Evolutionary conservation across 2,797 vertebrate species (phyloP).

Genomic region (Euphonia xanthogaster): DNA sequence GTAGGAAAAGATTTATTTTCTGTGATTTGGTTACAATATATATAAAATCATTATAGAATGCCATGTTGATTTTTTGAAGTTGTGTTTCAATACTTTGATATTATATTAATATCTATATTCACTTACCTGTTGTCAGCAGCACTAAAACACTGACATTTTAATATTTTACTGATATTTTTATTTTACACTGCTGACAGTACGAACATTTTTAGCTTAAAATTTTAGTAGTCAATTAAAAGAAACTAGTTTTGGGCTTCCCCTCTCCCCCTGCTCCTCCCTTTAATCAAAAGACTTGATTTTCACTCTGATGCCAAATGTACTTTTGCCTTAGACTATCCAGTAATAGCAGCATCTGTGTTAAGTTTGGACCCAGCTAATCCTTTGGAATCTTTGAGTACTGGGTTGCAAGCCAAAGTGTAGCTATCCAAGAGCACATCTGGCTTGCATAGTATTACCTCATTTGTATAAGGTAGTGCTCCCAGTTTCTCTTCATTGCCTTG

Average conservation of each 20-base stretch:
- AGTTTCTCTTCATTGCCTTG: neutral
- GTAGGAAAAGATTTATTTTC: neutral
- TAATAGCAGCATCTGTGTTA: slow-evolving; percentile 15
- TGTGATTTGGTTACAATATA: neutral
- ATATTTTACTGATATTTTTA: neutral
- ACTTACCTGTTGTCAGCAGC: neutral
- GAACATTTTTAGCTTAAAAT: neutral
- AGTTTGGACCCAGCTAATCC: neutral
- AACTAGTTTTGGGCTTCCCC: neutral
- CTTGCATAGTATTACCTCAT: slow-evolving; percentile 16
- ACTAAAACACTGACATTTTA: neutral
- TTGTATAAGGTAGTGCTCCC: neutral
- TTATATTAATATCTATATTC: neutral
- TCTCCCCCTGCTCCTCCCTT: rapidly evolving
- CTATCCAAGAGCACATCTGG: slow-evolving; percentile 40
- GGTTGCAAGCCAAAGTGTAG: neutral
- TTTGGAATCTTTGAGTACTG: neutral
- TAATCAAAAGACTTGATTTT: neutral
- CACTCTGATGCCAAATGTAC: neutral
- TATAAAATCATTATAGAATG: neutral
- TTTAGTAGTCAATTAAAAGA: neutral
- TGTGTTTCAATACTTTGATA: neutral
- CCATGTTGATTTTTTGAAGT: neutral
- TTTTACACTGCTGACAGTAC: neutral
- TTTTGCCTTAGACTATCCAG: neutral